Conservation (phyloP, 2,113 vertebrate genomes). For the Urocitellus parryii region DNA sequence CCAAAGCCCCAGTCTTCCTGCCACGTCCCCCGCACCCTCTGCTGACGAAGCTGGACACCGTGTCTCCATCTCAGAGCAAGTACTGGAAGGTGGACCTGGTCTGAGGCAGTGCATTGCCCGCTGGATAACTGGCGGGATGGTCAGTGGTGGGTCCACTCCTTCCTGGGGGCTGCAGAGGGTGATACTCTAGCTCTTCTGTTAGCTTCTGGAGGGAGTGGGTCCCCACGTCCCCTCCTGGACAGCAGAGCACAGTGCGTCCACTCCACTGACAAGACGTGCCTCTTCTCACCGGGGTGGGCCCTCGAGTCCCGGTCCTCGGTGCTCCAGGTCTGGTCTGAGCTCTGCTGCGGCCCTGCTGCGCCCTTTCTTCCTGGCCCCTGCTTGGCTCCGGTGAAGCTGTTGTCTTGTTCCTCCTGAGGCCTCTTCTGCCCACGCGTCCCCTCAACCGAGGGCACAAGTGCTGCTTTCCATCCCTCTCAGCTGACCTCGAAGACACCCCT, state of each 20-base stretch:
- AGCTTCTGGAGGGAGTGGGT: background rate
- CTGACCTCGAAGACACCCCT: background rate
- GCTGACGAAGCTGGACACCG: background rate
- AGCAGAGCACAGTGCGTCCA: too few species aligned
- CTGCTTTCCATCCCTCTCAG: background rate
- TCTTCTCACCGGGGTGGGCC: background rate
- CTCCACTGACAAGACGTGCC: accelerated
- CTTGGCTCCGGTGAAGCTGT: background rate
- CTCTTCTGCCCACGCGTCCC: background rate
- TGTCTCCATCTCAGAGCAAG: background rate
- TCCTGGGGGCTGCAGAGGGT: background rate
- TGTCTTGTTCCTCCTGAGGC: background rate
- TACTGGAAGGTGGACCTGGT: background rate
- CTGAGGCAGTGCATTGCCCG: background rate
- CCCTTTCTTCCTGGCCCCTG: background rate
- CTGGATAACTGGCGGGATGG: background rate
- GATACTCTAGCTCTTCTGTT: background rate
- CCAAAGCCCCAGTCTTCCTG: background rate
- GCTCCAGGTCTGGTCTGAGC: background rate
- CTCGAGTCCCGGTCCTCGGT: background rate
- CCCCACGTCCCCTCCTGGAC: background rate
- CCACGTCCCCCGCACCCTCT: slow-evolving; percentile 43
- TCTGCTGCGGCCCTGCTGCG: background rate
- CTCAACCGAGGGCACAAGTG: too few species aligned
- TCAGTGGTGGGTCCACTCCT: background rate